These are phyloP conservation scores for Apolygus lucorum DNA, from an alignment of 1,140 invertebrate species.

Conservation along the genomic window DNA sequence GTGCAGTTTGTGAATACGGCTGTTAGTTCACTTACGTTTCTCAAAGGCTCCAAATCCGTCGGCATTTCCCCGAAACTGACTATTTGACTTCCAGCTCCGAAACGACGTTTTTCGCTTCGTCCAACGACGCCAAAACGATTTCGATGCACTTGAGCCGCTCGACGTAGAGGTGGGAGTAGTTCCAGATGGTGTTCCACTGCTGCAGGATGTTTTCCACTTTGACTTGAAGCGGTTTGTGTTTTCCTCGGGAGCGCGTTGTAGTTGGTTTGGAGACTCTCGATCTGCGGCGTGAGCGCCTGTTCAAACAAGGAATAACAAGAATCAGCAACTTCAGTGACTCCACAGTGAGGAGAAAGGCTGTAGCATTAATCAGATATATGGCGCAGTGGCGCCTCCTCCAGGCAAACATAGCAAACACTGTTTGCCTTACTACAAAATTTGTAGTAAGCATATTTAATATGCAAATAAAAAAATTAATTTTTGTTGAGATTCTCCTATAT, in stretches of 20 bases:
- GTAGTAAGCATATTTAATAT: no score
- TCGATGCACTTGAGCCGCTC: constrained; percentile 87
- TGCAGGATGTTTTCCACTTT: constrained; percentile 76
- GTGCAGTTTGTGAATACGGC: no score
- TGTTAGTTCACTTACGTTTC: constrained; percentile 54
- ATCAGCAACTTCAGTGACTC: no score
- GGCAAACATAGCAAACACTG: no score
- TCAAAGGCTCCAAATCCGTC: constrained; percentile 65
- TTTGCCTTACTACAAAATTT: no score
- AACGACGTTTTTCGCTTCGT: constrained; percentile 79
- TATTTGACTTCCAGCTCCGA: constrained; percentile 82
- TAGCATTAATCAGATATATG: no score
- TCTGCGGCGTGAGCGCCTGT: constrained; percentile 61
- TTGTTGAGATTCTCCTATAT: no score
- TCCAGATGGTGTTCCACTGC: constrained; percentile 87
- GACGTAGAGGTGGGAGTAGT: constrained; percentile 74
- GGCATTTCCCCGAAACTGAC: constrained; percentile 74
- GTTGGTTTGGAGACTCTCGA: constrained; percentile 72
- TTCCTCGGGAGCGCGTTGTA: constrained; percentile 74
- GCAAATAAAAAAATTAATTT: no score
- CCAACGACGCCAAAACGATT: constrained; percentile 75
- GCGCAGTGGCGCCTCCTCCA: no score
- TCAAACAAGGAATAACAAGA: constrained; percentile 12
- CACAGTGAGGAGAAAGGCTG: no score
- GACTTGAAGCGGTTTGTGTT: constrained; percentile 81